phyloP scores from a whole-genome alignment of 2,888 invertebrate species.

The Auanema sp. region DNA sequence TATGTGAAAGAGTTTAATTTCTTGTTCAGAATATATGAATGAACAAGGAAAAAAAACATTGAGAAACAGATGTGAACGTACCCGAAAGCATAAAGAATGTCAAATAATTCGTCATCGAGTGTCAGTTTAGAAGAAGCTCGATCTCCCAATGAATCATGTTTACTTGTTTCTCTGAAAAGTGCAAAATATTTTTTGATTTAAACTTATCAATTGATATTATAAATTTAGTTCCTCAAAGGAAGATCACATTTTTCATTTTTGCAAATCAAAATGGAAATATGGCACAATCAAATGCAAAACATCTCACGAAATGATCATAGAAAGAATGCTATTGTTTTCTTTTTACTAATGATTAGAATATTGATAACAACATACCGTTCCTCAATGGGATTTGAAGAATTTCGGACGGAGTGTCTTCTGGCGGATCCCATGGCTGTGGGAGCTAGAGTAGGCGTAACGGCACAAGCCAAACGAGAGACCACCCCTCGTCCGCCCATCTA shows the following conservation, averaged over 20 bases:
- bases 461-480: slow-evolving; percentile 34
- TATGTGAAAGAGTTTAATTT: slow-evolving; percentile 1
- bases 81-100: slow-evolving; percentile 60
- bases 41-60: not conserved
- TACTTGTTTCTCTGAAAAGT: slow-evolving; percentile 22
- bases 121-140: slow-evolving; percentile 57
- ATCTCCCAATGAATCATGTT: slow-evolving; percentile 41
- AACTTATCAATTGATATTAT: slow-evolving; percentile 21
- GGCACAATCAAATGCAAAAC: too few species aligned
- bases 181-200: not conserved
- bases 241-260: too few species aligned
- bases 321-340: too few species aligned
- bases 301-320: too few species aligned
- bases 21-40: not conserved
- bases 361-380: too few species aligned
- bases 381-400: too few species aligned
- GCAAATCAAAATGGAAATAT: too few species aligned
- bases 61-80: slow-evolving; percentile 22
- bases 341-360: too few species aligned
- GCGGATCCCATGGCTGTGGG: slow-evolving; percentile 29
- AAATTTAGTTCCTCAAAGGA: slow-evolving; percentile 13
- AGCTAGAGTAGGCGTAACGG: slow-evolving; percentile 39
- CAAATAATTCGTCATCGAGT: slow-evolving; percentile 60
- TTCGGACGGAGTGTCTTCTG: slow-evolving; percentile 11
- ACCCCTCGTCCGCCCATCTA: slow-evolving; percentile 27